phyloP scores from a whole-genome alignment of 1,140 invertebrate genomes.

The Drosophila pruinosa region DNA sequence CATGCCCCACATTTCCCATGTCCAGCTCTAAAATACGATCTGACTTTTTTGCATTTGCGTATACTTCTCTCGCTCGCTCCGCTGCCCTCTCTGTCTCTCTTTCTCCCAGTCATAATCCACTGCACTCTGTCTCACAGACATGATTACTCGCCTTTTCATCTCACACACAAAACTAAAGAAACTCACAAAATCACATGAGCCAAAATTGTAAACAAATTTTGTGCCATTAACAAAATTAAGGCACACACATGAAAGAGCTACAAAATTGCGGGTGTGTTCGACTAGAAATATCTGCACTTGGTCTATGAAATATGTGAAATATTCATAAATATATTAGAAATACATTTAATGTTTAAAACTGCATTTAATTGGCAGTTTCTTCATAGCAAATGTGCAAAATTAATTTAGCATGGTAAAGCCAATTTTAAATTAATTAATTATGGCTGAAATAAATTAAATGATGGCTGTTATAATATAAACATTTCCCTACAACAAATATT shows the following conservation, averaged over 20 bases:
- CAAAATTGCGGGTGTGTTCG: too few species aligned
- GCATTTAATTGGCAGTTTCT: too few species aligned
- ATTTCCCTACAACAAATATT: too few species aligned
- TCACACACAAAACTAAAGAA: conserved; percentile 1
- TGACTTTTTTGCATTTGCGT: conserved; percentile 2
- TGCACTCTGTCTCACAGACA: not conserved
- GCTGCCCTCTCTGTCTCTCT: not conserved
- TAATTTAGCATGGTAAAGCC: too few species aligned
- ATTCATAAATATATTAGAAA: too few species aligned
- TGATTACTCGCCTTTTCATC: conserved; percentile 22
- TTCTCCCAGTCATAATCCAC: conserved; percentile 5
- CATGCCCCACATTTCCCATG: not conserved
- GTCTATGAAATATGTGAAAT: too few species aligned
- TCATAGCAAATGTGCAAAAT: too few species aligned
- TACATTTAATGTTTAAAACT: too few species aligned
- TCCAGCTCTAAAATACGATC: conserved; percentile 2
- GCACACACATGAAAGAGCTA: conserved; percentile 38
- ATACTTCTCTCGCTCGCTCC: not conserved
- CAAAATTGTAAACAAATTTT: conserved; percentile 64
- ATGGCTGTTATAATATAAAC: too few species aligned
- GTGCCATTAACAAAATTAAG: conserved; percentile 67
- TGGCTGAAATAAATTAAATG: too few species aligned
- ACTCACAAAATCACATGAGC: not conserved
- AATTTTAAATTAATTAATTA: too few species aligned
- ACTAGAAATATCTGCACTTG: not conserved